phyloP scores from a whole-genome alignment of 2,797 vertebrate genomes.

The Chelidonichthys spinosus region DNA sequence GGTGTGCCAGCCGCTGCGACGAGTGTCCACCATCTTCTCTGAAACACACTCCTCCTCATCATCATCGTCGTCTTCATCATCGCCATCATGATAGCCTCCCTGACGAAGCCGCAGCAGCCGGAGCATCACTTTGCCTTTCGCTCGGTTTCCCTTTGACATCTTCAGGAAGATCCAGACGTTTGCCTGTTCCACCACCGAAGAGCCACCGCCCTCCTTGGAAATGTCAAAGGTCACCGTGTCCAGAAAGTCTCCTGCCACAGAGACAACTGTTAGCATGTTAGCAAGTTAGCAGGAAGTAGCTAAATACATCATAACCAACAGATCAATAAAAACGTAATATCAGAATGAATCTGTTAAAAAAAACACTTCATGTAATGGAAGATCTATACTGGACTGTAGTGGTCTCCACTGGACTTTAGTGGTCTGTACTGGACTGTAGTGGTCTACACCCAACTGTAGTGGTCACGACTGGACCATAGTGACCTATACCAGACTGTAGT shows the following conservation, averaged over 20 bases:
- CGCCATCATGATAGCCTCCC: slow-evolving; percentile 16
- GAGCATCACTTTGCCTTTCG: slow-evolving; percentile 86
- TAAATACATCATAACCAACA: neutral
- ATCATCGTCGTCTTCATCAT: slow-evolving; percentile 62
- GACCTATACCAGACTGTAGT: no score
- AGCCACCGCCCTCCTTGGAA: slow-evolving; percentile 87
- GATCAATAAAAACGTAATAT: neutral
- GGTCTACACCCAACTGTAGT: no score
- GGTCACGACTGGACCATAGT: no score
- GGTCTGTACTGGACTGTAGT: no score
- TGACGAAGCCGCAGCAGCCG: slow-evolving; percentile 83
- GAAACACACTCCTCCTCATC: slow-evolving; percentile 85
- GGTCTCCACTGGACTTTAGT: neutral
- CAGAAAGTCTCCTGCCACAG: slow-evolving; percentile 83
- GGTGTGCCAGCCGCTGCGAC: slow-evolving; percentile 95
- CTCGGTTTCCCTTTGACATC: slow-evolving; percentile 87
- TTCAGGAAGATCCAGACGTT: slow-evolving; percentile 95
- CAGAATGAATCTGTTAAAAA: neutral
- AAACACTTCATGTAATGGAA: neutral
- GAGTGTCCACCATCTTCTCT: slow-evolving; percentile 91
- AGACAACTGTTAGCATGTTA: slow-evolving; percentile 16
- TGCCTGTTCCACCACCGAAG: slow-evolving; percentile 89
- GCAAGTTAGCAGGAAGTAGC: slow-evolving; percentile 10
- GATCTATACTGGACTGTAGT: neutral
- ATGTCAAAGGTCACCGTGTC: slow-evolving; percentile 92